A percentile compares a stretch with the other conserved stretches of the same genome.
Conservation (phyloP, 2,888 invertebrate species). For the Xylota segnis region DNA sequence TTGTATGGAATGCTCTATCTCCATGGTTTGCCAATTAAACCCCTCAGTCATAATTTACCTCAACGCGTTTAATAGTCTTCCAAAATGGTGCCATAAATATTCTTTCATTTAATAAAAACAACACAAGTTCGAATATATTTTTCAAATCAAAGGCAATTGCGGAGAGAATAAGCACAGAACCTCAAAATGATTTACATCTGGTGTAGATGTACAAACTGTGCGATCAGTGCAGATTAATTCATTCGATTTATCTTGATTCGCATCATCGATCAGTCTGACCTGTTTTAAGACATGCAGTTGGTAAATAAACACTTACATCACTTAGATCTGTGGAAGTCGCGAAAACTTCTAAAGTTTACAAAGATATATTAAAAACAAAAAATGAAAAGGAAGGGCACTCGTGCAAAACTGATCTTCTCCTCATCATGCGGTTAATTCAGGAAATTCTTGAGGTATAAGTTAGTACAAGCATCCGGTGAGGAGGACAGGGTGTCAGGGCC, state of each 20-base stretch:
- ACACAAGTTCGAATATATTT: neutral
- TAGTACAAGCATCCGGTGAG: neutral
- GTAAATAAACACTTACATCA: conserved; percentile 3
- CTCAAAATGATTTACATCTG: conserved; percentile 3
- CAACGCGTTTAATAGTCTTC: neutral
- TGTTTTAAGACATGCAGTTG: neutral
- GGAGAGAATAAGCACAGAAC: neutral
- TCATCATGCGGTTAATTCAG: neutral
- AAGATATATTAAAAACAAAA: too few species aligned
- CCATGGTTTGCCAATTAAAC: neutral
- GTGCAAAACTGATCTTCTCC: neutral
- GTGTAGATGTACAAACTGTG: neutral
- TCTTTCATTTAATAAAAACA: neutral
- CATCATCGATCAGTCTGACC: conserved; percentile 12
- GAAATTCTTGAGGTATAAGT: neutral
- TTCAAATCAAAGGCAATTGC: conserved; percentile 1
- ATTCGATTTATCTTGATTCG: conserved; percentile 20
- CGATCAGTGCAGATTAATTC: conserved; percentile 20
- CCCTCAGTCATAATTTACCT: neutral
- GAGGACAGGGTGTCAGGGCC: neutral
- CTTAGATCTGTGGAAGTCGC: neutral
- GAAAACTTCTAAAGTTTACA: neutral
- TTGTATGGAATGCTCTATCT: neutral
- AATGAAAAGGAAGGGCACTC: neutral
- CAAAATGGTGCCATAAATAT: conserved; percentile 12